Base-by-base conservation (phyloP, 2,797 vertebrate species). In the Gymnoscopelus microlampas region DNA sequence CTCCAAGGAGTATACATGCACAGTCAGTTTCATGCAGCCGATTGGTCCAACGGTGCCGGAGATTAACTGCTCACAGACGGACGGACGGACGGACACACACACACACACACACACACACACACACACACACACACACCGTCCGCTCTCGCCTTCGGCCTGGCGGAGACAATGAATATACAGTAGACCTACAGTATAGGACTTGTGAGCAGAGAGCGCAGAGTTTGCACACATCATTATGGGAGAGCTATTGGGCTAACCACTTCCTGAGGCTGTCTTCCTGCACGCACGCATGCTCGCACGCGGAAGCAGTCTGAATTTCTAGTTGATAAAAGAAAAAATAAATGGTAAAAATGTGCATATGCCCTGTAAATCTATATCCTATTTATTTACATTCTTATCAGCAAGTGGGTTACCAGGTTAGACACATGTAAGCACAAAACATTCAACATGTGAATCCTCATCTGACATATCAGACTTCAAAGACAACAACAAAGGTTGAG, bases 191-290 rank as follows among this genome's bases (percentile, higher is more conserved):
- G 35, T 39, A 39, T 39, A 39, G 5, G 39, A 39, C 39, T 39
- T 39, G 8, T 8, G 39, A 29, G 26, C 56, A 71, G 15, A 81
- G 48, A 69, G 62, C 5, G 47, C 19, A 77, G 39, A 55, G 35
- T 53, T 69, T 74, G 76, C 83, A 85, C 75, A 86, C 85, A 87
- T 87, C 87, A 88, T 83, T 79, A 83, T 81, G 76, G 74, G 83
- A 84, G 66, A 69, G 83, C 49, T 51, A 51, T 13, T 51, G 12
- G 13, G 49, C 65, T 77, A 89, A 81, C 87, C 90, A 91, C 90
- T 88, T 92, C 91, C 91, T 92, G 84, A 53, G 73, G 60, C 19
- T 68, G 77, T 76, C 85, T 90, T 89, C 88, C 86, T 89, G 81
- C 79, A 70, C 67, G 68, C 63, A 6, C 11, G 8, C 2, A 39